Percentiles rank a stretch among this genome's conserved stretches.
Conservation (phyloP, 2,797 vertebrate species). For the Epinephelus awoara region DNA sequence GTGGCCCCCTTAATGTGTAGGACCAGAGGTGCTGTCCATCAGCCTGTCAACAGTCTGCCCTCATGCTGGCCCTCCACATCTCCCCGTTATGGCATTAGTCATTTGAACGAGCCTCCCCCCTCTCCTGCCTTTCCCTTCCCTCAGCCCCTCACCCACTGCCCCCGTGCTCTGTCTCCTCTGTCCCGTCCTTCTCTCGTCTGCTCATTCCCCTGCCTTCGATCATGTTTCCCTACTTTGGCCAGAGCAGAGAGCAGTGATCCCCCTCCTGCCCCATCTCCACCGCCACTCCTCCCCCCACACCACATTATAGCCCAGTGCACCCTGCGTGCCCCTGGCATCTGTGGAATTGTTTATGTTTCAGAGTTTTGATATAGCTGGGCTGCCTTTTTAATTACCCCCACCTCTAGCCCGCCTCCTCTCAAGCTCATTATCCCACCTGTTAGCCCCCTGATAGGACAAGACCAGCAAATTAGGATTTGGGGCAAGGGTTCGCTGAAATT, state of each 20-base stretch:
- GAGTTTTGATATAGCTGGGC: constrained; percentile 66
- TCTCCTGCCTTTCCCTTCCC: constrained; percentile 2
- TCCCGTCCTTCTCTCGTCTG: constrained; percentile 62
- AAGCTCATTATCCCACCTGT: constrained; percentile 74
- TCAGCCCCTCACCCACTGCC: constrained; percentile 54
- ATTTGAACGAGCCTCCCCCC: constrained; percentile 58
- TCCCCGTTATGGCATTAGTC: constrained; percentile 75
- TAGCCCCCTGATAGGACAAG: constrained; percentile 58
- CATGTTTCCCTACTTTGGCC: constrained; percentile 70
- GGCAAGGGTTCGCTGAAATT: constrained; percentile 26
- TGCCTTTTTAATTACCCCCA: constrained; percentile 73
- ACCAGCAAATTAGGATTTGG: constrained; percentile 45
- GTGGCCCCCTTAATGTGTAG: constrained; percentile 56
- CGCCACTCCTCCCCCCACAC: background rate
- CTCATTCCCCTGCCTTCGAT: constrained; percentile 69
- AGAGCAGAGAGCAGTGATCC: constrained; percentile 39
- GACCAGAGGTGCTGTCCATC: constrained; percentile 78
- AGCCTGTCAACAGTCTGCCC: constrained; percentile 76
- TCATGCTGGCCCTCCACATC: constrained; percentile 58
- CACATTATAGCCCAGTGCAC: constrained; percentile 41
- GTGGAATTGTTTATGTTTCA: constrained; percentile 80
- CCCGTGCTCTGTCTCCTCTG: constrained; percentile 53
- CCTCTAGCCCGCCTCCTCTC: constrained; percentile 4
- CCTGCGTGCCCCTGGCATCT: constrained; percentile 63
- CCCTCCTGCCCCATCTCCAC: constrained; percentile 6